These are phyloP conservation scores for Merodon equestris DNA, from an alignment of 2,888 invertebrate species.

Conservation along the genomic window DNA sequence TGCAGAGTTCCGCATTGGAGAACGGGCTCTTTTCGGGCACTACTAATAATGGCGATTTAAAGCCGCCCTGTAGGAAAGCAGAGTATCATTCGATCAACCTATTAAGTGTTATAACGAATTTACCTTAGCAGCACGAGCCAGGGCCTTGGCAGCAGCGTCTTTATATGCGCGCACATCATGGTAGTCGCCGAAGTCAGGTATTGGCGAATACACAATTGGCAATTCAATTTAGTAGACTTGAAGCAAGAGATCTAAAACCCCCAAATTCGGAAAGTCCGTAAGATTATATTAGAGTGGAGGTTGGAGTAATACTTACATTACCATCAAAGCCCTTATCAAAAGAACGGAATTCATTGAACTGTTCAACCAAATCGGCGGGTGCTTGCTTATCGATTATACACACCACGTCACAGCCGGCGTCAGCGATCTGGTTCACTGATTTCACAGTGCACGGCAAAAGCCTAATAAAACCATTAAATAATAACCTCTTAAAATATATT, in stretches of 20 bases:
- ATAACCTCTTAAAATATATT: no score
- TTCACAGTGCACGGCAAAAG: constrained; percentile 75
- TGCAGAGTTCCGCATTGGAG: constrained; percentile 87
- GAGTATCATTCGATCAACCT: no score
- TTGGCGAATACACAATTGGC: constrained; percentile 82
- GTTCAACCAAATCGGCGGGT: constrained; percentile 73
- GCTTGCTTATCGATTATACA: constrained; percentile 76
- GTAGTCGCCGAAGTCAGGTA: constrained; percentile 84
- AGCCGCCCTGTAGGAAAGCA: no score
- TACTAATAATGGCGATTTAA: constrained; percentile 87
- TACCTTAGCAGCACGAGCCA: constrained; percentile 87
- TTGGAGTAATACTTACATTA: no score
- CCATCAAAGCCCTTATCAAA: no score
- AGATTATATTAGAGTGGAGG: background rate
- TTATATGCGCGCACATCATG: constrained; percentile 88
- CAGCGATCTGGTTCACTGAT: constrained; percentile 73
- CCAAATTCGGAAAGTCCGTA: background rate
- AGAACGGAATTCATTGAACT: constrained; percentile 74
- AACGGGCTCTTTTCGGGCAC: constrained; percentile 84
- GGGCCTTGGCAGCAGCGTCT: constrained; percentile 88
- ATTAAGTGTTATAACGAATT: no score
- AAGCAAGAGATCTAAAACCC: no score
- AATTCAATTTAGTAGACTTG: constrained; percentile 72
- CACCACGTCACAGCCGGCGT: constrained; percentile 75
- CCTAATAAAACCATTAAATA: no score